Base-by-base conservation (phyloP, 2,113 vertebrate genomes). In the Lasiurus borealis region DNA sequence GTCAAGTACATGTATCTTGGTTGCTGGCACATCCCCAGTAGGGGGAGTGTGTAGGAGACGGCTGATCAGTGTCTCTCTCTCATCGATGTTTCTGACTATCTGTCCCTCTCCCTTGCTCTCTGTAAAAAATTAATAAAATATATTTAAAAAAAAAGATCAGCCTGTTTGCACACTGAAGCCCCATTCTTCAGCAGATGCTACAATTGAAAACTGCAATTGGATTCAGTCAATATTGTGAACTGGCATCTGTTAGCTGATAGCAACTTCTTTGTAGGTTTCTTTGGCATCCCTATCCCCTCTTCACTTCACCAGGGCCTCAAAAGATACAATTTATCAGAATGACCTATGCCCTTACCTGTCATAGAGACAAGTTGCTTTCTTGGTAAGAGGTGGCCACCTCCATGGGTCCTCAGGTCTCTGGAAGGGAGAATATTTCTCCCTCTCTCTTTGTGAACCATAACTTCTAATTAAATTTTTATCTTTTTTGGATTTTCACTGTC, bases 401-500 rank as follows among this genome's bases (percentile, higher is more conserved):
- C 18, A 62, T 85, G 40, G 69, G 25, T 80, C 31, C 23, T 89
- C 19, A 82, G 10, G 66, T 69, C 7, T 94, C 71, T 52, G 48
- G 44, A 78, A 95, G n/a, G 52, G 34, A 89, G 40, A 90, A 5
- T 52, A 62, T 36, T 25, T 59, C 44, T 83, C 54, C 29, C 5
- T 75, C 21, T 89, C 21, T 88, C 89, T 90, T 94, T 40, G 25
- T 85, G 50, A 82, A 71, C 14, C 36, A n/a, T 69, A 19, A 73
- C 68, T 94, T 93, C 40, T 88, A 96, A 91, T 71, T 95, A 84
- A 23, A 50, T 44, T 64, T 75, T 40, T 69, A n/a, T n/a, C 36
- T 48, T 6, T 90, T 95, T 88, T 46, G 11, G 82, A 44, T 77
- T 73, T 85, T 54, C 31, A 80, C 66, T 77, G 25, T 89, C 46